Base-by-base conservation (phyloP, 2,888 invertebrate species). In the Yponomeuta malinellus region DNA sequence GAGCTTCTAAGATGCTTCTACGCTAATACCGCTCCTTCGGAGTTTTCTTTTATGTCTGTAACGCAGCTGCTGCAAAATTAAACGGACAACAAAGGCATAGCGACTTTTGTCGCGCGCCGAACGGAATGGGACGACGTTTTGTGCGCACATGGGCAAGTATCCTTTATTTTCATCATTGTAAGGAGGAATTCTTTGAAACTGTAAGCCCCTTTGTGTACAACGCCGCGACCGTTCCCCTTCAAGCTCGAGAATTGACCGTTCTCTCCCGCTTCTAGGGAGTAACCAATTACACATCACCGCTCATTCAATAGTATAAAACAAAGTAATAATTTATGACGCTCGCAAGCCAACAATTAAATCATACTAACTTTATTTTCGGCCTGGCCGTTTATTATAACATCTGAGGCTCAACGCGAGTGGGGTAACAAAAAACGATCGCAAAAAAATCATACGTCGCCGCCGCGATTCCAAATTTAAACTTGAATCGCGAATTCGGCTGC, bases 1-100 rank as follows among this genome's bases (percentile, higher is more conserved):
- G 85, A 84, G 85, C 83, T 86, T 88, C 87, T 85, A 85, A 83
- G 85, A 86, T 85, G 85, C 83, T 86, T 88, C 87, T 85, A 85
- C 83, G 84, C 87, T 89, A 88, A 88, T 89, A 89, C 85, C 83
- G 78, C 86, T 3, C 43, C 87, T 87, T 87, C 84, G 85, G 78
- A 78, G 76, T 80, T 80, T 87, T 81, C 87, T 87, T 87, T 87
- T 84, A 48, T 43, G 67, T 68, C 68, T 68, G 52, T 48, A 59
- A 48, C 52, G 15, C 91, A 91, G 91, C 91, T 91, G 91, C 87
- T 81, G 48, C 81, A 77, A 78, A 83, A 83, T 83, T 83, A 81
- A 80, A 81, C 72, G 73, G 12, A 48, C 72, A 75, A 90, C 89
- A 90, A 89, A 85, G 87, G 86, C 82, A 83, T 83, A 80, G 88